Evolutionary conservation across 2,888 invertebrate species (phyloP).

Genomic region (Clivina fossor): DNA sequence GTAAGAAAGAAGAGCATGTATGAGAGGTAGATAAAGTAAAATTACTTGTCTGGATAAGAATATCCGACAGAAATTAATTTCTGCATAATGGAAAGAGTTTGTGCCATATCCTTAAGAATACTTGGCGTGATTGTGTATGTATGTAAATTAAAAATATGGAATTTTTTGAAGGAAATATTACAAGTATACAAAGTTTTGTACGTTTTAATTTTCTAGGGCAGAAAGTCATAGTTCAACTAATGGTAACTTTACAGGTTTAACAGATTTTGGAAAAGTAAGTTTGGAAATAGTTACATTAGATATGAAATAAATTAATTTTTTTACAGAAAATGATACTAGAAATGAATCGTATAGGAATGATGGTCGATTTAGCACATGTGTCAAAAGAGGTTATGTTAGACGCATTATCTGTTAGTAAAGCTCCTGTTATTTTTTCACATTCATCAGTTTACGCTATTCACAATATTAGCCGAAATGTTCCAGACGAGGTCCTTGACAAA

Average conservation of each 20-base stretch:
- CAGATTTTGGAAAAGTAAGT: slow-evolving; percentile 52
- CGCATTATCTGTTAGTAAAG: slow-evolving; percentile 55
- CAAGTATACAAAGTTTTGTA: neutral
- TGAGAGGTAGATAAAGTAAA: no score
- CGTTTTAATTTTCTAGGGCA: slow-evolving; percentile 48
- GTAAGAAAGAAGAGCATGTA: no score
- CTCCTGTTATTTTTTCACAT: slow-evolving; percentile 65
- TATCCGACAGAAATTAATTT: no score
- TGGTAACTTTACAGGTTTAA: slow-evolving; percentile 51
- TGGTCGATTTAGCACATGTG: slow-evolving; percentile 63
- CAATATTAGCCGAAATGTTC: slow-evolving; percentile 60
- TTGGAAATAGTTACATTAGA: slow-evolving; percentile 10
- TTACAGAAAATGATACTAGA: slow-evolving; percentile 58
- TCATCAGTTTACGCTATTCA: slow-evolving; percentile 59
- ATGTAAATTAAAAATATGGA: slow-evolving; percentile 2
- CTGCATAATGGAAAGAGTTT: no score
- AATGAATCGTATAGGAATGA: slow-evolving; percentile 68
- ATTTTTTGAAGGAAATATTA: neutral
- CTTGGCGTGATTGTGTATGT: no score
- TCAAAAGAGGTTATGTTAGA: slow-evolving; percentile 61
- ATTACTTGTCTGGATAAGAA: no score
- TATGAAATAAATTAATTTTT: slow-evolving; percentile 30
- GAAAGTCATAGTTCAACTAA: slow-evolving; percentile 49
- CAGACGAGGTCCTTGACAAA: slow-evolving; percentile 58
- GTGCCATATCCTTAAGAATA: no score